phyloP scores from a whole-genome alignment of 2,113 vertebrate species.

The Chinchilla lanigera region DNA sequence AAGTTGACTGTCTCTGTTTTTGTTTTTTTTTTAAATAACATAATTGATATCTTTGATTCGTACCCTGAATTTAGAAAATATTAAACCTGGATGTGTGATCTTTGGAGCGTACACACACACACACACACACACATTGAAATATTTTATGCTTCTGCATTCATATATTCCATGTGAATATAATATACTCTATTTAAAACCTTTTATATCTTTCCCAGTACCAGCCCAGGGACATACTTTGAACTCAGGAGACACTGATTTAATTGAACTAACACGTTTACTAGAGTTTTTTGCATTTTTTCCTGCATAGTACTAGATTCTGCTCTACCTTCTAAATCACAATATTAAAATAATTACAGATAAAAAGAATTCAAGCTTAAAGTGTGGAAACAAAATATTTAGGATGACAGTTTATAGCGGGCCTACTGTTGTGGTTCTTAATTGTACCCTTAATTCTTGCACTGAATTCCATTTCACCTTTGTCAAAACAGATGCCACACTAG shows the following conservation, averaged over 20 bases:
- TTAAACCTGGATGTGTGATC: constrained; percentile 26
- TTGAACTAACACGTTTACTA: constrained; percentile 34
- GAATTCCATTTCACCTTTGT: background rate
- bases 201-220: constrained; percentile 45
- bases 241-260: background rate
- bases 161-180: background rate
- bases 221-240: background rate
- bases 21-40: constrained; percentile 18
- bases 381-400: constrained; percentile 43
- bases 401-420: background rate
- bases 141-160: constrained; percentile 6
- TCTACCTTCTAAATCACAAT: constrained; percentile 34
- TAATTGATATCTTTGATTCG: constrained; percentile 21
- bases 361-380: constrained; percentile 39
- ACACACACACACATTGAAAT: constrained; percentile 52
- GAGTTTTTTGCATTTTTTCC: constrained; percentile 50
- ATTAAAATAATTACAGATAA: constrained; percentile 38
- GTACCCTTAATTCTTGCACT: background rate
- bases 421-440: constrained; percentile 15
- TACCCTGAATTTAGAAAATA: constrained; percentile 28
- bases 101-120: constrained; percentile 7
- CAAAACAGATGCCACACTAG: background rate
- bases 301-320: constrained; percentile 24
- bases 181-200: constrained; percentile 37
- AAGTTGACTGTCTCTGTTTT: background rate